Evolutionary conservation across 2,888 invertebrate species (phyloP).

Genomic region (Ennomos quercinarius): DNA sequence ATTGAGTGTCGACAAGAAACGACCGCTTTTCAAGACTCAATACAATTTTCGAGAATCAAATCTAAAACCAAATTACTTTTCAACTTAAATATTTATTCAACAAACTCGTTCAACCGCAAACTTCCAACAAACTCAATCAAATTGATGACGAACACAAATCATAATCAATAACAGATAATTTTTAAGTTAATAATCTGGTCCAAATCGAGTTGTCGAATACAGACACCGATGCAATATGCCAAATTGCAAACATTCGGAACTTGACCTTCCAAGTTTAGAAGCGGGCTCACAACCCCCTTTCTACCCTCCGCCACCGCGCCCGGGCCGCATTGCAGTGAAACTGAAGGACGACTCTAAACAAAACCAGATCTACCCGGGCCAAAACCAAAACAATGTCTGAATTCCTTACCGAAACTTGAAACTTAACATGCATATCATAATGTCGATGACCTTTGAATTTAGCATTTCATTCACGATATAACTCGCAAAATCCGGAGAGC

Average conservation of each 20-base stretch:
- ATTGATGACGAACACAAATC: slow-evolving; percentile 24
- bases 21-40: slow-evolving; percentile 20
- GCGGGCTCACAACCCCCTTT: slow-evolving; percentile 50
- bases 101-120: slow-evolving; percentile 12
- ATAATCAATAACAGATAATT: slow-evolving; percentile 24
- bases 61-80: slow-evolving; percentile 19
- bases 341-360: slow-evolving; percentile 67
- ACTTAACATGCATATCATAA: slow-evolving; percentile 35
- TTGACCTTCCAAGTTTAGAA: slow-evolving; percentile 79
- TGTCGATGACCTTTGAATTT: slow-evolving; percentile 46
- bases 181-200: slow-evolving; percentile 43
- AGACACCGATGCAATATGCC: slow-evolving; percentile 62
- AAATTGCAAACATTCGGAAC: slow-evolving; percentile 68
- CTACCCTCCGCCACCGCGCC: slow-evolving; percentile 52
- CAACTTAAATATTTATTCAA: slow-evolving; percentile 6
- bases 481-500: slow-evolving; percentile 39
- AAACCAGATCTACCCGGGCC: slow-evolving; percentile 47
- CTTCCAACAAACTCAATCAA: slow-evolving; percentile 20
- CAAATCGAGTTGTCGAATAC: slow-evolving; percentile 53
- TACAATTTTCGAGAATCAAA: slow-evolving; percentile 10
- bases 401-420: slow-evolving; percentile 27
- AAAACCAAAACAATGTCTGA: slow-evolving; percentile 33
- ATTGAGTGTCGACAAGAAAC: slow-evolving; percentile 15
- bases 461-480: slow-evolving; percentile 40
- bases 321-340: slow-evolving; percentile 80